phyloP scores from a whole-genome alignment of 2,888 invertebrate genomes.

The Drosophila vallismaia region DNA sequence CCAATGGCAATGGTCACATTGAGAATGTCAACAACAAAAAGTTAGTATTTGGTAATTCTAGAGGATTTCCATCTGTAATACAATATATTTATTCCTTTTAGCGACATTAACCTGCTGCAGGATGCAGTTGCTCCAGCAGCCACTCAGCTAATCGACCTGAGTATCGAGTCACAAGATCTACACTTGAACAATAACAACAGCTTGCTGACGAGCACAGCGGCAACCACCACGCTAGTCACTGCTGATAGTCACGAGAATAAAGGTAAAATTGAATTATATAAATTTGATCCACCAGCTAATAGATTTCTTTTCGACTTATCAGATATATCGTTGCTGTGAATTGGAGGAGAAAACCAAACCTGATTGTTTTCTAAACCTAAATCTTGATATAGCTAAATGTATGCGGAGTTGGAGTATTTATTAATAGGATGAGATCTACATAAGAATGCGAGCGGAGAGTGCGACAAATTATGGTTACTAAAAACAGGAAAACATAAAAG shows the following conservation, averaged over 20 bases:
- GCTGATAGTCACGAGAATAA: slow-evolving; percentile 84
- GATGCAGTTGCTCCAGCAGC: slow-evolving; percentile 79
- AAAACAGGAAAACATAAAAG: slow-evolving; percentile 71
- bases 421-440: slow-evolving; percentile 68
- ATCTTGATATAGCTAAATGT: slow-evolving; percentile 78
- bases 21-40: slow-evolving; percentile 84
- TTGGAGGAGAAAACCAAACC: slow-evolving; percentile 74
- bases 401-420: slow-evolving; percentile 76
- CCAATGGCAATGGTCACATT: slow-evolving; percentile 84
- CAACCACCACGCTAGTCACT: slow-evolving; percentile 84
- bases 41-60: slow-evolving; percentile 59
- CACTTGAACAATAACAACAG: slow-evolving; percentile 83
- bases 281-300: neutral
- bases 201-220: slow-evolving; percentile 82
- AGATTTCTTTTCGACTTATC: too few relatives aligned
- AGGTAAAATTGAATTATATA: slow-evolving; percentile 64
- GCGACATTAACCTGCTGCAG: slow-evolving; percentile 83
- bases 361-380: slow-evolving; percentile 68
- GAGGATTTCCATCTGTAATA: too few relatives aligned
- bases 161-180: slow-evolving; percentile 83
- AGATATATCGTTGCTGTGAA: slow-evolving; percentile 84
- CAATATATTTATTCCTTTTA: slow-evolving; percentile 42
- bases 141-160: slow-evolving; percentile 83
- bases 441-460: slow-evolving; percentile 45
- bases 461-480: slow-evolving; percentile 81